Base-by-base conservation (phyloP, 2,797 vertebrate genomes). In the Harpagifer antarcticus region DNA sequence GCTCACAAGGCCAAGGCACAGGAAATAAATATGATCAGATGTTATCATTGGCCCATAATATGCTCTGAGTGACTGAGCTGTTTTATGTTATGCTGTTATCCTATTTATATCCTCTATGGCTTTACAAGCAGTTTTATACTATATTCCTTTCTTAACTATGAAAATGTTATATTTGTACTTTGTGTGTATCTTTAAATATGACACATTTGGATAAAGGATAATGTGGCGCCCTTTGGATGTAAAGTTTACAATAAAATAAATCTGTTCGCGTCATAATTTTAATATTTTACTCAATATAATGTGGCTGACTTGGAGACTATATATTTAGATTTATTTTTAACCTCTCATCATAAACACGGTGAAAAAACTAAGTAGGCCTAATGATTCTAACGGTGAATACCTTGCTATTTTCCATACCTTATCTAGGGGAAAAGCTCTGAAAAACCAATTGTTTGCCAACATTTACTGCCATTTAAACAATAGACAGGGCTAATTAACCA, bases 1-100 rank as follows among this genome's bases (percentile, higher is more conserved):
- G 65, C 23, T 17, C 23, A 57, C 76, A 71, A 79, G 71, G 78
- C 68, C 84, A 56, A 71, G 58, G 58, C 37, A 23, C 56, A 76
- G 55, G 48, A 79, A 68, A 66, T 31, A 49, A 45, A 76, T 59
- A 73, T 57, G 53, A 74, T 67, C 52, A 57, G 33, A 82, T 53
- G 52, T 63, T 50, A 6, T 66, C 61, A 44, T 11, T 44, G 43
- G n/a, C 6, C 20, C 47, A 52, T 63, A 58, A 9, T 52, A 61
- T 60, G 58, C n/a, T 54, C 20, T 59, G 19, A 47, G 44, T 44
- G 54, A 49, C n/a, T 53, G 8, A 63, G 1, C 10, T 19, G 33
- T 45, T 59, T 15, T 2, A 31, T 45, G 6, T 55, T 6, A 47
- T 66, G 16, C 11, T 43, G 31, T 64, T 53, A 12, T 17, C 17